These are phyloP conservation scores for Drosophila willistoni DNA, from an alignment of 1,140 invertebrate species.

Conservation along the genomic window DNA sequence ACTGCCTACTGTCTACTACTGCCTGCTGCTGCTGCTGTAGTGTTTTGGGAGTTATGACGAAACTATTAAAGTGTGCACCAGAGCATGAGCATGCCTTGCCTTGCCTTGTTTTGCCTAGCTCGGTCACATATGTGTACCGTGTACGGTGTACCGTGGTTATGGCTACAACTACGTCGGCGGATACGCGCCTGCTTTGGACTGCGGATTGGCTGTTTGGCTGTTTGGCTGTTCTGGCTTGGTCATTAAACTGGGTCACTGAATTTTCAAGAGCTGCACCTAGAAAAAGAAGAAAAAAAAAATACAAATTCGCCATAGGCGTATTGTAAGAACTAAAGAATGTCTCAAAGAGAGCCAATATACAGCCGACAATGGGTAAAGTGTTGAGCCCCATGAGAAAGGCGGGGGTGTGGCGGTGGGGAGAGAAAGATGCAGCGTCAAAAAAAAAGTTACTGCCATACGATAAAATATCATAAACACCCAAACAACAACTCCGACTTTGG, in stretches of 20 bases:
- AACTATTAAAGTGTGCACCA: conserved; percentile 73
- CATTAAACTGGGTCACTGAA: conserved; percentile 74
- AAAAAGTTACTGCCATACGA: conserved; percentile 44
- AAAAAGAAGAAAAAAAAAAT: conserved; percentile 31
- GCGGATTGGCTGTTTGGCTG: conserved; percentile 29
- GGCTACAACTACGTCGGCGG: neutral
- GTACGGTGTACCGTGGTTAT: neutral
- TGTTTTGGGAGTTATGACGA: conserved; percentile 58
- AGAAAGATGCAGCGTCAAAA: conserved; percentile 30
- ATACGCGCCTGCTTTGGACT: conserved; percentile 13
- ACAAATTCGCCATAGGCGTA: conserved; percentile 49
- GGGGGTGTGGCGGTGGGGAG: neutral
- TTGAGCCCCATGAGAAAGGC: neutral
- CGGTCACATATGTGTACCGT: neutral
- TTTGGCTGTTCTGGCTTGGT: conserved; percentile 35
- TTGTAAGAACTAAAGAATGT: conserved; percentile 12
- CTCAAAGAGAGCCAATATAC: neutral
- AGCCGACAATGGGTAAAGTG: neutral
- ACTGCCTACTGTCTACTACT: neutral
- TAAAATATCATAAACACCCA: conserved; percentile 54
- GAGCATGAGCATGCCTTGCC: conserved; percentile 46
- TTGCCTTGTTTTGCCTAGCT: too few relatives aligned
- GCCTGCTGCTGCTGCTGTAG: neutral
- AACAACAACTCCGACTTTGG: conserved; percentile 28
- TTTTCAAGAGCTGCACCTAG: conserved; percentile 76